Conservation (phyloP, 2,113 vertebrate genomes). For the Scomber colias region DNA sequence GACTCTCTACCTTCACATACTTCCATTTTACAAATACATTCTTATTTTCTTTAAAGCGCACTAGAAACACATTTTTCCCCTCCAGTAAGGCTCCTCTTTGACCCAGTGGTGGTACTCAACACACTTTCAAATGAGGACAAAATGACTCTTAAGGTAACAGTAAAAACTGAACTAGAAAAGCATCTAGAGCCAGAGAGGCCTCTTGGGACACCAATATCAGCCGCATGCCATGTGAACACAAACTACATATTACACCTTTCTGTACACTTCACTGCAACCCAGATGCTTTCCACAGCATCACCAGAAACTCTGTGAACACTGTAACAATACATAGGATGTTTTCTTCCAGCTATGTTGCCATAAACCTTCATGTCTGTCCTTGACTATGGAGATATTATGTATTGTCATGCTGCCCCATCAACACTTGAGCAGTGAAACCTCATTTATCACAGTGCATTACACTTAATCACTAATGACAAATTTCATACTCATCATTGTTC, state of each 20-base stretch:
- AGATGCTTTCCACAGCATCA: neutral
- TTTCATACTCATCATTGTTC: too few species aligned
- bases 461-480: too few species aligned
- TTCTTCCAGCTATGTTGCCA: too few species aligned
- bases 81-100: neutral
- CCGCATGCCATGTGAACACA: neutral
- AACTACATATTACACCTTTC: neutral
- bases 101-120: neutral
- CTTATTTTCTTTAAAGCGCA: conserved; percentile 30
- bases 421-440: too few species aligned
- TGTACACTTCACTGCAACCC: neutral
- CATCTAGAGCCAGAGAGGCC: neutral
- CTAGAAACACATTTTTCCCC: conserved; percentile 14
- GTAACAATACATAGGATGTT: too few species aligned
- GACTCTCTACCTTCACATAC: neutral
- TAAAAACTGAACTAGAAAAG: neutral
- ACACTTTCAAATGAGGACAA: conserved; percentile 16
- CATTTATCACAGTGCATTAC: too few species aligned
- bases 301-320: too few species aligned
- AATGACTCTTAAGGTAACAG: neutral
- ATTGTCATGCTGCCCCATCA: too few species aligned
- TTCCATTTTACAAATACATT: conserved; percentile 29
- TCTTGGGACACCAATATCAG: neutral
- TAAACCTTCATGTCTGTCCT: too few species aligned
- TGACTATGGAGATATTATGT: too few species aligned